phyloP scores from a whole-genome alignment of 2,797 vertebrate species.

The Mustela erminea region DNA sequence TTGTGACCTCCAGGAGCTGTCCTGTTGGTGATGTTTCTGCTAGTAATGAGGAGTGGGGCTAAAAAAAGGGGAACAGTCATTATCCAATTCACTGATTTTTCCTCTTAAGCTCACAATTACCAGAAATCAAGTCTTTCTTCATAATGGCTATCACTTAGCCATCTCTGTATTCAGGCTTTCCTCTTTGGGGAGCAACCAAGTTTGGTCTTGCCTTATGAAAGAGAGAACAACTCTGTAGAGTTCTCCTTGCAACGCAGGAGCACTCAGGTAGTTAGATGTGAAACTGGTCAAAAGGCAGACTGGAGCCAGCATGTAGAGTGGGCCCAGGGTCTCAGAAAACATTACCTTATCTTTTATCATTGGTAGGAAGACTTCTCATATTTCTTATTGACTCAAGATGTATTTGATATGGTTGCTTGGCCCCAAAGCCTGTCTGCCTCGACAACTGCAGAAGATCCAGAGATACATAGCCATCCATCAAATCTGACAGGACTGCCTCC shows the following conservation, averaged over 20 bases:
- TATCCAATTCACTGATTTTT: neutral
- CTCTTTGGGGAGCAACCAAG: neutral
- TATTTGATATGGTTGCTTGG: slow-evolving; percentile 69
- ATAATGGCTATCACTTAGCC: neutral
- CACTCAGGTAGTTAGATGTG: neutral
- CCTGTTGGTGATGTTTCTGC: neutral
- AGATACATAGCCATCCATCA: slow-evolving; percentile 75
- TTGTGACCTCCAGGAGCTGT: neutral
- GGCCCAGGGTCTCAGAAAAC: slow-evolving; percentile 16
- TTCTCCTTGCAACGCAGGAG: neutral
- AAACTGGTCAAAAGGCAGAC: slow-evolving; percentile 13
- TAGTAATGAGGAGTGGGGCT: neutral
- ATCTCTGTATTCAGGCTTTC: neutral
- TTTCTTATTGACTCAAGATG: slow-evolving; percentile 71
- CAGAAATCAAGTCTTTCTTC: slow-evolving; percentile 48
- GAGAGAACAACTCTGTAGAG: neutral
- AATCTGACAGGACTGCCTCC: slow-evolving; percentile 55
- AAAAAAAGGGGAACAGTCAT: neutral
- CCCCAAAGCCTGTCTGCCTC: slow-evolving; percentile 39
- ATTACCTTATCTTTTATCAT: slow-evolving; percentile 60
- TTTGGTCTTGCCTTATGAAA: neutral
- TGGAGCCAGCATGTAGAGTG: neutral
- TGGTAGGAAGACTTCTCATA: slow-evolving; percentile 57
- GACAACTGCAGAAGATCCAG: slow-evolving; percentile 74
- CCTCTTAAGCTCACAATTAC: neutral